These are phyloP conservation scores for Sesamia nonagrioides DNA, from an alignment of 1,140 invertebrate species.

Conservation along the genomic window DNA sequence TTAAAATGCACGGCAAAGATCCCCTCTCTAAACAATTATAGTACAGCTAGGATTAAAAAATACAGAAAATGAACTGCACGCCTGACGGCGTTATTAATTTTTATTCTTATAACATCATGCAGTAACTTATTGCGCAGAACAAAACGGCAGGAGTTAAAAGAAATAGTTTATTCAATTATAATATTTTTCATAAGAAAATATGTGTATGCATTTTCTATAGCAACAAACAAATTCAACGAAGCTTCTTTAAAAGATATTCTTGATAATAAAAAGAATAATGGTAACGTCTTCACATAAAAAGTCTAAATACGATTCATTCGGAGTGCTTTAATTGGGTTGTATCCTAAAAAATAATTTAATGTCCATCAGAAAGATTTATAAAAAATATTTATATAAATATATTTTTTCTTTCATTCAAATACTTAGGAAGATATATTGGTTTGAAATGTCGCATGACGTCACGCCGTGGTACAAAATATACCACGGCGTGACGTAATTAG, in stretches of 20 bases:
- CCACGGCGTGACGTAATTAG: no score
- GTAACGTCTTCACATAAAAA: no score
- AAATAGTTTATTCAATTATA: neutral
- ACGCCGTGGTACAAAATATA: no score
- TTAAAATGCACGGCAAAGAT: neutral
- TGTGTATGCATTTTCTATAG: neutral
- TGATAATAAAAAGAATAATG: no score
- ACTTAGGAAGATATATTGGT: no score
- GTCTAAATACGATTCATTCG: no score
- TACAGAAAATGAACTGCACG: neutral
- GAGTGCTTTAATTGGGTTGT: no score
- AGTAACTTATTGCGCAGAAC: slow-evolving; percentile 17
- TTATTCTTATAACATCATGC: slow-evolving; percentile 2
- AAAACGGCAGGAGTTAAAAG: slow-evolving; percentile 6
- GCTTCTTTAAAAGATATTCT: neutral
- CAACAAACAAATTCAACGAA: neutral
- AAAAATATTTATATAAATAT: no score
- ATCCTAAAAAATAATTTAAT: no score
- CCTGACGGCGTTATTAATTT: neutral
- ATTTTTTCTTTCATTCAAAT: no score
- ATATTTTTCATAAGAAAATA: slow-evolving; percentile 3
- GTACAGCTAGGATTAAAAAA: neutral
- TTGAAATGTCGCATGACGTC: no score
- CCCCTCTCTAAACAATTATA: neutral
- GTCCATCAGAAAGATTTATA: no score